These are phyloP conservation scores for Porites lutea DNA, from an alignment of 64 coral and sea anemone genomes.

Conservation along the genomic window DNA sequence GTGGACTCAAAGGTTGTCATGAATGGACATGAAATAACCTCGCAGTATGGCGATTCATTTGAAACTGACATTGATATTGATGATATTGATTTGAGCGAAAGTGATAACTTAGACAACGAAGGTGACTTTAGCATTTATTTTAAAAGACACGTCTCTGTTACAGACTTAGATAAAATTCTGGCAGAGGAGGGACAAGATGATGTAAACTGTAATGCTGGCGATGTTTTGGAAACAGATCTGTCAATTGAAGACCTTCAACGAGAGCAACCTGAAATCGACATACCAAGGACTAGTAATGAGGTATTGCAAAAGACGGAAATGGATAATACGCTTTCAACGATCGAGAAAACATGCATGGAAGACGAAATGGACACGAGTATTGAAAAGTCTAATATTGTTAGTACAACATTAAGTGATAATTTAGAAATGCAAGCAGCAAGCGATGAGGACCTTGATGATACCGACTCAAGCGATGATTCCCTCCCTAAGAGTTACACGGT, in stretches of 20 bases:
- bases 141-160: conserved; percentile 87
- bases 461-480: neutral
- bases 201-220: neutral
- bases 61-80: conserved; percentile 94
- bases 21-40: conserved; percentile 1
- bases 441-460: neutral
- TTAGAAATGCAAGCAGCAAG: conserved; percentile 14
- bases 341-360: neutral
- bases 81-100: conserved; percentile 78
- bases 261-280: neutral
- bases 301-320: neutral
- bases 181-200: conserved; percentile 22
- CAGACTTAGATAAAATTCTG: conserved; percentile 86
- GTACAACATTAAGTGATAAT: conserved; percentile 14
- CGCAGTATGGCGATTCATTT: conserved; percentile 28
- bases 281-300: neutral
- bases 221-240: conserved; percentile 24
- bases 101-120: conserved; percentile 59
- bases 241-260: neutral
- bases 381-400: conserved; percentile 20
- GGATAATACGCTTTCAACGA: neutral
- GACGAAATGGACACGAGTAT: conserved; percentile 15
- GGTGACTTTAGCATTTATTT: conserved; percentile 85
- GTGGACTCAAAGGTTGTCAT: conserved; percentile 2
- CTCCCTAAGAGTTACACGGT: conserved; percentile 8